phyloP scores from a whole-genome alignment of 2,888 invertebrate genomes.

The Apocheima hispidaria region DNA sequence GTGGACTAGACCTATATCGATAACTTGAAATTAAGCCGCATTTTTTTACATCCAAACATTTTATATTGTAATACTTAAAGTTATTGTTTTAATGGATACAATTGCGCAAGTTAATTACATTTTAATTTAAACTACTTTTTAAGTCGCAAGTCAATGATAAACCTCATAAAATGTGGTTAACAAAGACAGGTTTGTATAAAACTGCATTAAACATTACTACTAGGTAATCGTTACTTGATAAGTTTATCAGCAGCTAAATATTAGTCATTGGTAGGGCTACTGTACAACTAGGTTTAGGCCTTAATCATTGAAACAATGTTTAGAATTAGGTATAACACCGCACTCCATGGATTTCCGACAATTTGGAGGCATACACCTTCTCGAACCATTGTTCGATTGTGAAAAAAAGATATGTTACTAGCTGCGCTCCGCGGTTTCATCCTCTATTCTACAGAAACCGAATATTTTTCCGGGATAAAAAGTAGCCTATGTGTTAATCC shows the following conservation, averaged over 20 bases:
- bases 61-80: constrained; percentile 21
- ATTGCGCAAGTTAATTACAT: constrained; percentile 43
- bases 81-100: constrained; percentile 47
- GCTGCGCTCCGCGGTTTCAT: no score
- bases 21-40: no score
- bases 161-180: constrained; percentile 17
- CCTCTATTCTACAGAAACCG: no score
- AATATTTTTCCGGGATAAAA: no score
- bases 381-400: no score
- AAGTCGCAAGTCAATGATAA: constrained; percentile 25
- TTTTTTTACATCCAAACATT: no score
- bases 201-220: constrained; percentile 27
- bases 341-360: no score
- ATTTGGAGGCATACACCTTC: no score
- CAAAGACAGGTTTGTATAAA: constrained; percentile 27
- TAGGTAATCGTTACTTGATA: constrained; percentile 26
- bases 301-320: constrained; percentile 6
- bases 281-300: not conserved
- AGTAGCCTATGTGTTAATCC: no score
- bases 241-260: constrained; percentile 13
- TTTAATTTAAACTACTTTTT: constrained; percentile 37
- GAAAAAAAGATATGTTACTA: no score
- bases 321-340: no score
- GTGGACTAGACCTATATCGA: no score
- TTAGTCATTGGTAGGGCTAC: constrained; percentile 18